Percentiles rank a stretch among this genome's conserved stretches.
Evolutionary conservation across 2,113 vertebrate genomes (phyloP).

Genomic region (Phyllostomus hastatus): DNA sequence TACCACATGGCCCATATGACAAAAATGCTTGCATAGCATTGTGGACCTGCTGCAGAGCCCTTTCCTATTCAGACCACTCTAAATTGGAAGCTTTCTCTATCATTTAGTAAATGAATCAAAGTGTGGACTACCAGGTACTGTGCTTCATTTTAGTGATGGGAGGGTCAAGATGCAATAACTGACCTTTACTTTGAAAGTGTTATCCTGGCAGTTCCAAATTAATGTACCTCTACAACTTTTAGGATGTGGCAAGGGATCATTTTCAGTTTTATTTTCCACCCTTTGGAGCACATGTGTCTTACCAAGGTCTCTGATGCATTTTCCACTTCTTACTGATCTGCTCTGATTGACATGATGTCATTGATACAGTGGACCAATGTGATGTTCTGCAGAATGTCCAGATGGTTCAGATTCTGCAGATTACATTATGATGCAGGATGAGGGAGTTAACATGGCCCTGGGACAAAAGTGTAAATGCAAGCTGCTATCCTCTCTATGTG

Average conservation of each 20-base stretch:
- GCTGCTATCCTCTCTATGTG: neutral
- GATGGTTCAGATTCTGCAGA: neutral
- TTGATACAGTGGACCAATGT: neutral
- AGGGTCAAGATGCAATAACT: neutral
- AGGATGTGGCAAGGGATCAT: neutral
- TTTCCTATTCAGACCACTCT: neutral
- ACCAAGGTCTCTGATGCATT: neutral
- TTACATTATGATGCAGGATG: neutral
- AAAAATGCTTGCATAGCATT: neutral
- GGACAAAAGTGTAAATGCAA: neutral
- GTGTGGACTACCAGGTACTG: neutral
- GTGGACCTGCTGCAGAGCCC: neutral
- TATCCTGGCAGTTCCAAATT: neutral
- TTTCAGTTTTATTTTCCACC: neutral
- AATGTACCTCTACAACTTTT: neutral
- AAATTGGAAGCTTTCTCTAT: neutral
- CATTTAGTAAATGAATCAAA: neutral
- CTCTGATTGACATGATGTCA: neutral
- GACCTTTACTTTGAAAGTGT: neutral
- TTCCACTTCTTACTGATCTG: neutral
- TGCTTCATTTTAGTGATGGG: neutral
- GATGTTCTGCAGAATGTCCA: neutral
- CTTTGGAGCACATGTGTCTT: neutral
- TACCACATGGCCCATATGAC: neutral
- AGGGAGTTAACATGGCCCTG: neutral